Percentiles rank a stretch among this genome's conserved stretches.
Evolutionary conservation across 2,113 vertebrate genomes (phyloP).

Genomic region (Mola mola): DNA sequence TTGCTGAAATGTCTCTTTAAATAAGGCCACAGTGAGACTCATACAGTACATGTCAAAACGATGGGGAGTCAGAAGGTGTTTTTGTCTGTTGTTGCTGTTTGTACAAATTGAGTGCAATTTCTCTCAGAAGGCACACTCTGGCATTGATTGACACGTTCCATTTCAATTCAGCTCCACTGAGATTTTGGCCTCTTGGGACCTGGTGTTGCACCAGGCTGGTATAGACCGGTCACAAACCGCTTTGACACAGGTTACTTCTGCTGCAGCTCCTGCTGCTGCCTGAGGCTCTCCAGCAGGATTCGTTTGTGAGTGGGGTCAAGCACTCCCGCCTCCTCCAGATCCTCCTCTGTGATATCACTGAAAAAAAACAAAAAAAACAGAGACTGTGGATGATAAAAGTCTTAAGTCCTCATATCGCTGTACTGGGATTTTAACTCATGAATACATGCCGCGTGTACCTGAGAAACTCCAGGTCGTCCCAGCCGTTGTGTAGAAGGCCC

Average conservation of each 20-base stretch:
- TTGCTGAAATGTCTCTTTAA: conserved; percentile 60
- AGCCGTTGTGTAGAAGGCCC: conserved; percentile 93
- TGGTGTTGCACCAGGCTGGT: conserved; percentile 12
- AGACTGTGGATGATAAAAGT: background rate
- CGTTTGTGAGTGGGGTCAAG: conserved; percentile 89
- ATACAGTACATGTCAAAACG: conserved; percentile 64
- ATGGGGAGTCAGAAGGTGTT: conserved; percentile 10
- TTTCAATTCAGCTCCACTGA: conserved; percentile 41
- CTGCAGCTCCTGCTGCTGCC: conserved; percentile 80
- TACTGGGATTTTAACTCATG: background rate
- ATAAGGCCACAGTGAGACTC: conserved; percentile 63
- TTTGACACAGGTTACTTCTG: conserved; percentile 62
- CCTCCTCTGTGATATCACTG: conserved; percentile 97
- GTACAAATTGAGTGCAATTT: conserved; percentile 71
- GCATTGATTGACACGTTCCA: conserved; percentile 53
- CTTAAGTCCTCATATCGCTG: background rate
- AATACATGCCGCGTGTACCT: conserved; percentile 77
- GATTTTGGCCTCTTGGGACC: conserved; percentile 29
- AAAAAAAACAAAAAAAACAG: conserved; percentile 1
- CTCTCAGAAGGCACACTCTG: conserved; percentile 69
- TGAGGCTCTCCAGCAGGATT: conserved; percentile 89
- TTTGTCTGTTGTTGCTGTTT: conserved; percentile 42
- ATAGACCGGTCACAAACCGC: conserved; percentile 44
- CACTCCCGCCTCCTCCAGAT: conserved; percentile 94
- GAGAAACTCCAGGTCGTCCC: conserved; percentile 97